Evolutionary conservation across 2,888 invertebrate genomes (phyloP), one percentile per base, ranked within the genome.

Genomic region (Mimas tiliae): DNA sequence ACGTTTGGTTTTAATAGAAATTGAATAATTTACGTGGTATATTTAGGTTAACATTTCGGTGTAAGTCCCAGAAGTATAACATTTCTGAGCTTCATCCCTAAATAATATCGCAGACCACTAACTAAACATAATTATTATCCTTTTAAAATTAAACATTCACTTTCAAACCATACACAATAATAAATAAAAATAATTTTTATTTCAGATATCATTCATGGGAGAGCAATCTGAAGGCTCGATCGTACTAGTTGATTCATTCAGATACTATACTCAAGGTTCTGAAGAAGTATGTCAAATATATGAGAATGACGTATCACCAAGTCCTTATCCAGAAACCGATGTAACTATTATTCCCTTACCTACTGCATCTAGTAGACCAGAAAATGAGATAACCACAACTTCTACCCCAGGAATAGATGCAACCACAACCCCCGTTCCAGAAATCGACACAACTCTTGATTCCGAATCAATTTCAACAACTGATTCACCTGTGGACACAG

Each of bases 201-300:
- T 80, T 58, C 72, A 81, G 80, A 63, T 80, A 67, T 68, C 72
- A 0, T 73, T 81, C n/a, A 42, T 79, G 6, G 80, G 79, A 11
- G 58, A 69, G 12, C 65, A 72, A 53, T 69, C 74, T 1, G 69
- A 71, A 34, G 70, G 70, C 9, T 75, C 80, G 1, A 66, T 68
- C 16, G 69, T 77, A 6, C 52, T 81, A 42, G 62, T 80, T 21
- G 80, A 80, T 70, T 79, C 80, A 8, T 77, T 80, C 47, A 75
- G 74, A 70, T 81, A 78, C 45, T 72, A 77, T 52, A 70, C 78
- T 66, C 65, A 71, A 12, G n/a, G 65, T 7, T 21, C 65, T 52
- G 62, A 47, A 19, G 64, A 70, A 0, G 55, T 66, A 0, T 80
- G 80, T 27, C 14, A 27, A 42, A 74, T 77, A 65, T 78, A 80